Conservation (phyloP, 2,797 vertebrate species). For the Hipposideros larvatus region DNA sequence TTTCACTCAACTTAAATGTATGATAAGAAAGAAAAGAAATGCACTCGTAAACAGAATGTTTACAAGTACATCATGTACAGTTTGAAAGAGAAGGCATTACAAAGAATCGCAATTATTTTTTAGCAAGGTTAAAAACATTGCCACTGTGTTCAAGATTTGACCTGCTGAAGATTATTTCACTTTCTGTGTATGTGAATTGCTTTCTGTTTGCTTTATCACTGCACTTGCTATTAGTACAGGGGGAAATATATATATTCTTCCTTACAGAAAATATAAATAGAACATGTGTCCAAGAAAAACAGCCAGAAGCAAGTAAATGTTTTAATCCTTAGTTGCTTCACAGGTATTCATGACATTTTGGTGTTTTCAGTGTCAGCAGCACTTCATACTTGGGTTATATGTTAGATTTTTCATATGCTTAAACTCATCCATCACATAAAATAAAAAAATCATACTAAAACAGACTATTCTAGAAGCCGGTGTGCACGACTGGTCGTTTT, state of each 20-base stretch:
- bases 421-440: constrained; percentile 69
- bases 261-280: constrained; percentile 75
- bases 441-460: constrained; percentile 80
- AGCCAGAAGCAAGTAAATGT: constrained; percentile 82
- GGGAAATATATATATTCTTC: constrained; percentile 76
- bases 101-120: constrained; percentile 87
- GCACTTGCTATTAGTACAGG: constrained; percentile 74
- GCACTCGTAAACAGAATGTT: constrained; percentile 87
- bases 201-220: constrained; percentile 77
- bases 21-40: constrained; percentile 82
- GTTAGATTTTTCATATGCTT: constrained; percentile 74
- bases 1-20: constrained; percentile 81
- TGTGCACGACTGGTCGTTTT: constrained; percentile 77
- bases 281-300: constrained; percentile 74
- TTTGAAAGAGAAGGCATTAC: constrained; percentile 87
- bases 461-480: constrained; percentile 72
- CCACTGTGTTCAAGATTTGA: constrained; percentile 74
- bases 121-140: constrained; percentile 84
- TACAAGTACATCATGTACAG: constrained; percentile 82
- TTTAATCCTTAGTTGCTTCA: constrained; percentile 80
- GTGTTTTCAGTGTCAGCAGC: constrained; percentile 76
- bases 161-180: constrained; percentile 79
- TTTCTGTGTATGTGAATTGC: constrained; percentile 51
- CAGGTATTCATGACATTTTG: constrained; percentile 72
- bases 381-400: constrained; percentile 78